A percentile compares a stretch with the other conserved stretches of the same genome.
phyloP scores from a whole-genome alignment of 2,888 invertebrate genomes.

The Lasius platythorax region DNA sequence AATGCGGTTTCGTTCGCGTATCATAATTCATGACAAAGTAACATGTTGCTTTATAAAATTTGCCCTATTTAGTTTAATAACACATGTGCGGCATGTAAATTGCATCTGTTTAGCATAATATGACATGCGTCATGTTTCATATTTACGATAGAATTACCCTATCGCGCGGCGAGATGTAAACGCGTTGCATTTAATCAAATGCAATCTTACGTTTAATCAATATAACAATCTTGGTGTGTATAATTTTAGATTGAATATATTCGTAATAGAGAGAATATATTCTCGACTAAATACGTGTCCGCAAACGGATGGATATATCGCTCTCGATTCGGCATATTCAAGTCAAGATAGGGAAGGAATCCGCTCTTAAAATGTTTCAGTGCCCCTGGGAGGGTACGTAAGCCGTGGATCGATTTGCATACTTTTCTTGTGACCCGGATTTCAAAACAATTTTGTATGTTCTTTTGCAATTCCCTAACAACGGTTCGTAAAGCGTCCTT shows the following conservation, averaged over 20 bases:
- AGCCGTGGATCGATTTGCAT: conserved; percentile 29
- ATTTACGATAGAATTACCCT: conserved; percentile 36
- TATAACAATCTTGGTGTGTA: conserved; percentile 31
- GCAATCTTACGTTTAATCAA: conserved; percentile 32
- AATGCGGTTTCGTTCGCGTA: neutral
- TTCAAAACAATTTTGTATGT: conserved; percentile 41
- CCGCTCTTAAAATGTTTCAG: conserved; percentile 56
- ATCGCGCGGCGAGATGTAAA: conserved; percentile 5
- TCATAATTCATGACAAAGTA: conserved; percentile 33
- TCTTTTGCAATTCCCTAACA: conserved; percentile 2
- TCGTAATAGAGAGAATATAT: neutral
- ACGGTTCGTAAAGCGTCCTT: neutral
- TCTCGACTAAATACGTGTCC: conserved; percentile 67
- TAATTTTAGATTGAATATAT: conserved; percentile 20
- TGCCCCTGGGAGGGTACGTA: conserved; percentile 14
- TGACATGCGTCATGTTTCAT: conserved; percentile 19
- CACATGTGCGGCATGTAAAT: conserved; percentile 15
- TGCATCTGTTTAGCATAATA: conserved; percentile 39
- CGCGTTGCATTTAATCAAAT: conserved; percentile 40
- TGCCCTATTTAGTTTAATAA: conserved; percentile 16
- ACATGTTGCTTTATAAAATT: conserved; percentile 41
- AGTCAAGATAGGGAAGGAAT: conserved; percentile 37
- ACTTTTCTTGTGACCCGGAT: conserved; percentile 22
- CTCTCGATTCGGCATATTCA: conserved; percentile 7
- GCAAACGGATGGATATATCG: conserved; percentile 28